Conservation (phyloP, 2,888 invertebrate genomes). For the Platerodrilus igneus region DNA sequence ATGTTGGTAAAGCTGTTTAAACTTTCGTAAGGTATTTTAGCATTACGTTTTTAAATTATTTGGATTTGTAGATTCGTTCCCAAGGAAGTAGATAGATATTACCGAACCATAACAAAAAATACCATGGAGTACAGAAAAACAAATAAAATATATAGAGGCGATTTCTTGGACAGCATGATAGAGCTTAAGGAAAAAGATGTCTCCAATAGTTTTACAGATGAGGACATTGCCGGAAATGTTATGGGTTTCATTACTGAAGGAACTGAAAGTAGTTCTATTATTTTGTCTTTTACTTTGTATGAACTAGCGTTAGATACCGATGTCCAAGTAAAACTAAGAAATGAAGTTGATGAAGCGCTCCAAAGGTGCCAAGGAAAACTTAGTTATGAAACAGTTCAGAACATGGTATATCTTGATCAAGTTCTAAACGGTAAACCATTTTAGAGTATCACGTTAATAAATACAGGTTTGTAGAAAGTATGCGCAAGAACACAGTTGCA, state of each 20-base stretch:
- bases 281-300: slow-evolving; percentile 48
- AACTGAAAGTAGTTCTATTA: slow-evolving; percentile 52
- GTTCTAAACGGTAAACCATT: slow-evolving; percentile 45
- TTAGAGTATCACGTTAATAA: no score
- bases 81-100: slow-evolving; percentile 34
- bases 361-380: slow-evolving; percentile 42
- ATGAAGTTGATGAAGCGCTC: slow-evolving; percentile 45
- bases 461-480: no score
- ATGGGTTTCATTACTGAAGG: slow-evolving; percentile 54
- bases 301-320: slow-evolving; percentile 49
- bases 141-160: slow-evolving; percentile 44
- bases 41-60: not conserved
- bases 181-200: slow-evolving; percentile 34
- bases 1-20: slow-evolving; percentile 14
- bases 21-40: slow-evolving; percentile 14
- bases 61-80: slow-evolving; percentile 23
- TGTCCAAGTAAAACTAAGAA: slow-evolving; percentile 45
- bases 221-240: slow-evolving; percentile 52
- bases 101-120: slow-evolving; percentile 36
- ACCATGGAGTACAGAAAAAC: slow-evolving; percentile 43
- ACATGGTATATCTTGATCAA: slow-evolving; percentile 50
- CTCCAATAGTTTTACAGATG: slow-evolving; percentile 37
- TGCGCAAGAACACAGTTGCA: slow-evolving; percentile 27
- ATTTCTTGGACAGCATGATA: slow-evolving; percentile 47
- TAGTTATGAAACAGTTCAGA: slow-evolving; percentile 48